These are phyloP conservation scores for Parascotia fuliginaria DNA, from an alignment of 2,888 invertebrate species.

Conservation along the genomic window DNA sequence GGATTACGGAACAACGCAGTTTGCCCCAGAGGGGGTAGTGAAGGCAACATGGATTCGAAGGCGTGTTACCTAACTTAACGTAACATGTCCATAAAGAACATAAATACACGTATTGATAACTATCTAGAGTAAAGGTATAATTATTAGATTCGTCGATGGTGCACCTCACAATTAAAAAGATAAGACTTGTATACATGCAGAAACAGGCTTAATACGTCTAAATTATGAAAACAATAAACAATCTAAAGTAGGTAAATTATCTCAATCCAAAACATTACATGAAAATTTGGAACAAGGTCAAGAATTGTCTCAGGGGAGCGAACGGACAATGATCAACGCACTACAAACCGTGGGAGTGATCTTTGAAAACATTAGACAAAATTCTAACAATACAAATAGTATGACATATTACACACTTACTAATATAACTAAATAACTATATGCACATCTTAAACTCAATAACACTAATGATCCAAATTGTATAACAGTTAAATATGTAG, in stretches of 20 bases:
- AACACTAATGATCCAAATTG: slow-evolving; percentile 31
- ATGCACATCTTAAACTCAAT: slow-evolving; percentile 10
- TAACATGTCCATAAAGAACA: too few species aligned
- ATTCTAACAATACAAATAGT: slow-evolving; percentile 54
- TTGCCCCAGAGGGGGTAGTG: too few species aligned
- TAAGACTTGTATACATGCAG: neutral
- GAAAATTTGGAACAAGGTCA: slow-evolving; percentile 78
- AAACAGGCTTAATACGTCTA: neutral
- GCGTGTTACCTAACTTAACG: too few species aligned
- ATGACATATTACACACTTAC: slow-evolving; percentile 48
- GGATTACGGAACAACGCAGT: too few species aligned
- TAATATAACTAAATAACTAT: slow-evolving; percentile 32
- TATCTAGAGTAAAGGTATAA: neutral
- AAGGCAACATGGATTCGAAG: too few species aligned
- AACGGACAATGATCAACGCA: slow-evolving; percentile 73
- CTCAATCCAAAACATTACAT: slow-evolving; percentile 47
- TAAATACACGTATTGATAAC: neutral
- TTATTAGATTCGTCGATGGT: neutral
- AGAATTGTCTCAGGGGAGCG: slow-evolving; percentile 73
- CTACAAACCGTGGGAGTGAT: slow-evolving; percentile 74
- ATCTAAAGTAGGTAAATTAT: slow-evolving; percentile 17
- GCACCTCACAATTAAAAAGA: neutral
- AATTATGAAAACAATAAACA: slow-evolving; percentile 6
- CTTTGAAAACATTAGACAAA: slow-evolving; percentile 66
- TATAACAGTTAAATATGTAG: slow-evolving; percentile 16